Base-by-base conservation (phyloP, 2,888 invertebrate genomes). In the Acholoe squamosa region DNA sequence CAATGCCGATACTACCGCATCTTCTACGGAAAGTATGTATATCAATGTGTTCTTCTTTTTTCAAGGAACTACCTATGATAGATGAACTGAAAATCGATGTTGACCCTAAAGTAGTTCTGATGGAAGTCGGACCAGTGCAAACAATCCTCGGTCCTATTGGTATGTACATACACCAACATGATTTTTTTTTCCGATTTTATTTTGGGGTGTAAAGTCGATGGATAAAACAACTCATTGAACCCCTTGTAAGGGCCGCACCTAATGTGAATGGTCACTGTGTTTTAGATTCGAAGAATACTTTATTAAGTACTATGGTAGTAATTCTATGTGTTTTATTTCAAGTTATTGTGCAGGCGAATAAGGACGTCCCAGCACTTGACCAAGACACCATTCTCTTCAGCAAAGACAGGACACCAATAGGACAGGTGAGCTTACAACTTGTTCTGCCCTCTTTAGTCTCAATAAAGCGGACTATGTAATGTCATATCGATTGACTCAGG, bases 371-470 rank as follows among this genome's bases (percentile, higher is more conserved):
- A 84, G 97, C 98, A 0, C 97, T 99, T 90, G 97, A 99, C 96
- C 96, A 98, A 92, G 99, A 98, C 92, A 98, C 98, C 0, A 97
- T 99, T 22, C 96, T 99, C 90, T 99, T 99, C 95, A 95, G 98
- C 91, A 97, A 98, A 22, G 97, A 97, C 93, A 98, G 98, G 3
- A 97, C 97, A 92, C 97, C 95, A n/a, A 91, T 96, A 80, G 96
- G 96, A 34, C 93, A 94, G 93, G 96, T 96, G 93, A 91, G 92
- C 12, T 43, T 43, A 43, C 43, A 43, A 10, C 43, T 10, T 7
- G 43, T 43, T 43, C 43, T 43, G 43, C 10, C 43, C 10, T 43
- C n/a, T n/a, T n/a, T n/a, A n/a, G n/a, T n/a, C n/a, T n/a, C n/a
- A n/a, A n/a, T n/a, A n/a, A n/a, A n/a, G n/a, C n/a, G n/a, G n/a